Evolutionary conservation across 2,797 vertebrate genomes (phyloP).

Genomic region (Limnodromus scolopaceus): DNA sequence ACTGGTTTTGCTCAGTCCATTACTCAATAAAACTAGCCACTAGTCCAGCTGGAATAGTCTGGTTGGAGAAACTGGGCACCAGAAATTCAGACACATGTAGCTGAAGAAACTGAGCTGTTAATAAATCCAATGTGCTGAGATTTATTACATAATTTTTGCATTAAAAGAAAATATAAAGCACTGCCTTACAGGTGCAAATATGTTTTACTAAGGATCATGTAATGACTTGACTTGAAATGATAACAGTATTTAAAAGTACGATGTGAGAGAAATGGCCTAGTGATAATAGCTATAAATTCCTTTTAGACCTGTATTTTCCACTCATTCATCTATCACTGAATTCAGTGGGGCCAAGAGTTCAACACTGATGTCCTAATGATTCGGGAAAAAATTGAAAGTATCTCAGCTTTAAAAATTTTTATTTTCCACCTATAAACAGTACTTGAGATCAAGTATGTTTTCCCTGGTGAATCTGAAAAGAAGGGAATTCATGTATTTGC

Average conservation of each 20-base stretch:
- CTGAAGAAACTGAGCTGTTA: slow-evolving; percentile 8
- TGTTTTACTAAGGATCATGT: background rate
- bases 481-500: slow-evolving; percentile 30
- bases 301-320: slow-evolving; percentile 18
- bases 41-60: slow-evolving; percentile 30
- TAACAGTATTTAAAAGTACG: slow-evolving; percentile 42
- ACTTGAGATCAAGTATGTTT: slow-evolving; percentile 23
- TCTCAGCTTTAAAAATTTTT: background rate
- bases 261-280: slow-evolving; percentile 21
- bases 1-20: slow-evolving; percentile 49
- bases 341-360: slow-evolving; percentile 8
- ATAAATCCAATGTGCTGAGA: background rate
- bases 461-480: slow-evolving; percentile 37
- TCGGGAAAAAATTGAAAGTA: slow-evolving; percentile 9
- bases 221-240: slow-evolving; percentile 17
- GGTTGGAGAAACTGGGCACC: background rate
- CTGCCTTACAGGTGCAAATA: slow-evolving; percentile 14
- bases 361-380: slow-evolving; percentile 14
- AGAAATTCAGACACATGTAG: background rate
- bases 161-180: slow-evolving; percentile 6
- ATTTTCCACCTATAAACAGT: slow-evolving; percentile 16
- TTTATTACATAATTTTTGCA: slow-evolving; percentile 16
- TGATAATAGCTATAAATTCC: background rate
- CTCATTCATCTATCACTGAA: background rate
- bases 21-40: slow-evolving; percentile 44